These are phyloP conservation scores for Maniola jurtina DNA, from an alignment of 1,140 invertebrate genomes.

Conservation along the genomic window DNA sequence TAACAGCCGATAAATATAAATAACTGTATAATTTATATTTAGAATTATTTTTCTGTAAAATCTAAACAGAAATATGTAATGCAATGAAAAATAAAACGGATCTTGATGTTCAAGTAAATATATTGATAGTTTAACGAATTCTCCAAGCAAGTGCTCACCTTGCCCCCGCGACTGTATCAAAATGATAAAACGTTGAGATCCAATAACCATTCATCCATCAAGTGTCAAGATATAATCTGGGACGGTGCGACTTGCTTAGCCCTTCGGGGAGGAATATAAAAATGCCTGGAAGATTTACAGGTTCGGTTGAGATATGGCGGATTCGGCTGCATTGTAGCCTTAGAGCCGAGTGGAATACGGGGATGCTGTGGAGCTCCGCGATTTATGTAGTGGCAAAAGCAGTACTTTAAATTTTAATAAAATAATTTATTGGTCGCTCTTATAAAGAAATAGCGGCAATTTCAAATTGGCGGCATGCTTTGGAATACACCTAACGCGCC, in stretches of 20 bases:
- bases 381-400: constrained; percentile 14
- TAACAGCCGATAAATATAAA: too few relatives aligned
- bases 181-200: constrained; percentile 80
- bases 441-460: too few relatives aligned
- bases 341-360: constrained; percentile 42
- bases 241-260: constrained; percentile 71
- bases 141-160: constrained; percentile 40
- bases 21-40: too few relatives aligned
- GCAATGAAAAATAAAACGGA: neutral
- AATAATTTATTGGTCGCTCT: neutral
- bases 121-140: constrained; percentile 12
- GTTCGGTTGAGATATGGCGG: constrained; percentile 65
- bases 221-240: constrained; percentile 80
- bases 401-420: constrained; percentile 4
- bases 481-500: neutral
- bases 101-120: neutral
- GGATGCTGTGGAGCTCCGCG: neutral
- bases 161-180: constrained; percentile 70
- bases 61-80: neutral
- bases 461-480: neutral
- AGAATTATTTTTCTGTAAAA: neutral
- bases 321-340: constrained; percentile 65
- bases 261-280: constrained; percentile 71
- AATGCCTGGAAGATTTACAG: constrained; percentile 76
- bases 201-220: constrained; percentile 81